Conservation (phyloP, 2,113 vertebrate species). For the Triplophysa rosa region DNA sequence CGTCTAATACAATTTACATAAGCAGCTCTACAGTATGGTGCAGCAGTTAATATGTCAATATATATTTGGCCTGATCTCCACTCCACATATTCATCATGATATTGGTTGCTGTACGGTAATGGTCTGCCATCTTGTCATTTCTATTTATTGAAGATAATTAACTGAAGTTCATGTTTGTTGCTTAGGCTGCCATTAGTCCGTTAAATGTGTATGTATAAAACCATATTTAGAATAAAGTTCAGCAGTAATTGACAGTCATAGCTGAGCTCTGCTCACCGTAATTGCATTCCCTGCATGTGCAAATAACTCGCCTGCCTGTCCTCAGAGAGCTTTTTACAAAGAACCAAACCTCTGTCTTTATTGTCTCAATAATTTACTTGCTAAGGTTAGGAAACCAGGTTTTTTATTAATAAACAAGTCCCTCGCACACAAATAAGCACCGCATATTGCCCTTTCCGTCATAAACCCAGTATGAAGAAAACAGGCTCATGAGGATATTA, state of each 20-base stretch:
- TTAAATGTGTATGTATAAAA: conserved; percentile 27
- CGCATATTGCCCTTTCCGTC: not conserved
- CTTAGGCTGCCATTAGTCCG: conserved; percentile 37
- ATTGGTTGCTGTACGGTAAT: not conserved
- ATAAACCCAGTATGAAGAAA: not conserved
- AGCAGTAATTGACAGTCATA: conserved; percentile 32
- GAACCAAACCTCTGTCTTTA: not conserved
- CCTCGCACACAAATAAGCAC: not conserved
- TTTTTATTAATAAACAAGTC: conserved; percentile 13
- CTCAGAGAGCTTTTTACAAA: conserved; percentile 24
- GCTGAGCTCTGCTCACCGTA: conserved; percentile 3
- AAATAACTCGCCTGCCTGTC: conserved; percentile 39
- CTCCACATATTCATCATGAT: not conserved
- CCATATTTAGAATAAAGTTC: conserved; percentile 44
- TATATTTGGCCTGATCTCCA: not conserved
- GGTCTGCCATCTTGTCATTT: conserved; percentile 30
- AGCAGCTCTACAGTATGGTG: not conserved
- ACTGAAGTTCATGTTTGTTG: conserved; percentile 18
- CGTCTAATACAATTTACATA: not conserved
- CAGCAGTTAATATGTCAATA: not conserved
- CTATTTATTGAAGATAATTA: conserved; percentile 29
- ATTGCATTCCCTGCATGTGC: conserved; percentile 27
- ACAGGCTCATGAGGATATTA: not conserved
- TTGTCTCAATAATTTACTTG: not conserved
- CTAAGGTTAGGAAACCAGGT: not conserved